phyloP scores from a whole-genome alignment of 1,140 invertebrate species.

The Lysiphlebus fabarum region DNA sequence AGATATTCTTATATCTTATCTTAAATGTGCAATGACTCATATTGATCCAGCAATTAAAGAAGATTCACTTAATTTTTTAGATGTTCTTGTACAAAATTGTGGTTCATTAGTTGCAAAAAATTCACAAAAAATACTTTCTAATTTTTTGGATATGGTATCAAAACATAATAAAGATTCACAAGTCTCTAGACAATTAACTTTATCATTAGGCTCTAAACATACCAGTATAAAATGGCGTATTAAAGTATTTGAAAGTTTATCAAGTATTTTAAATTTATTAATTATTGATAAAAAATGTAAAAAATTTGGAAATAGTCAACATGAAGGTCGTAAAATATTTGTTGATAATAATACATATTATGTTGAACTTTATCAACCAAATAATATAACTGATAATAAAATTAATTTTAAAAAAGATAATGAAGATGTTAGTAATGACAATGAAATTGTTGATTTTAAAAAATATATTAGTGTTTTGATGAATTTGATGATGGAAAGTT shows the following conservation, averaged over 20 bases:
- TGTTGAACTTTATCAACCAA: slow-evolving; percentile 32
- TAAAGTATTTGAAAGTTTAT: slow-evolving; percentile 67
- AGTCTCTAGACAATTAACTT: slow-evolving; percentile 61
- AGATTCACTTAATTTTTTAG: slow-evolving; percentile 76
- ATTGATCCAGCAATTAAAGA: slow-evolving; percentile 75
- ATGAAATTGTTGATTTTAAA: slow-evolving; percentile 33
- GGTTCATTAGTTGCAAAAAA: slow-evolving; percentile 62
- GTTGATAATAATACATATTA: slow-evolving; percentile 25
- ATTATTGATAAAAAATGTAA: slow-evolving; percentile 32
- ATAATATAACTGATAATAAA: slow-evolving; percentile 26
- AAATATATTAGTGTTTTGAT: slow-evolving; percentile 62
- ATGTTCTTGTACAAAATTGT: slow-evolving; percentile 63
- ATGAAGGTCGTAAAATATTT: slow-evolving; percentile 14
- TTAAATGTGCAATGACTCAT: slow-evolving; percentile 84
- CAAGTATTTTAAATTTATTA: slow-evolving; percentile 60
- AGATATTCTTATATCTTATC: slow-evolving; percentile 70
- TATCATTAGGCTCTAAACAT: slow-evolving; percentile 64
- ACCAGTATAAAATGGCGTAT: slow-evolving; percentile 72
- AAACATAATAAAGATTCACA: slow-evolving; percentile 62
- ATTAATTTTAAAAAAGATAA: slow-evolving; percentile 33
- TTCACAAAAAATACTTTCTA: slow-evolving; percentile 67
- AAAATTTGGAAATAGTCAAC: slow-evolving; percentile 22
- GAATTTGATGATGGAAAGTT: slow-evolving; percentile 70
- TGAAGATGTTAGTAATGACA: slow-evolving; percentile 19
- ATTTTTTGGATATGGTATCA: slow-evolving; percentile 79